These are phyloP conservation scores for Dipodomys ordii DNA, from an alignment of 2,113 vertebrate species.

Conservation along the genomic window DNA sequence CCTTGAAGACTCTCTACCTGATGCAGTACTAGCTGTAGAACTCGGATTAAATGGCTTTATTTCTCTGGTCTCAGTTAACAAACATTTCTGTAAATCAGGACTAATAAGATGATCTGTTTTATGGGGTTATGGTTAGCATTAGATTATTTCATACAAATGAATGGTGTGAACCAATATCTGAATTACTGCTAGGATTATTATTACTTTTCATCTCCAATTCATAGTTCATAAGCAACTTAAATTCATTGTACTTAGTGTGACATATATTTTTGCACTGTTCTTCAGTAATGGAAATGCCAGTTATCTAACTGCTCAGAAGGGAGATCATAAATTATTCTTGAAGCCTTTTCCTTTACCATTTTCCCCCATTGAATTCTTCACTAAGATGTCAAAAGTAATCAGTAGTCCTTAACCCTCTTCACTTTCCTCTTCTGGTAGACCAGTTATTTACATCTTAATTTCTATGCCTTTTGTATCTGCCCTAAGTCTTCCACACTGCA, in stretches of 20 bases:
- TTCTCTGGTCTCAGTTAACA: neutral
- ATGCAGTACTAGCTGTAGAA: neutral
- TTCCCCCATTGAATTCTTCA: neutral
- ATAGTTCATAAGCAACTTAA: neutral
- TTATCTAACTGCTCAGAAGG: neutral
- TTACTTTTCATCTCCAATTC: neutral
- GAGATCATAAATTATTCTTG: neutral
- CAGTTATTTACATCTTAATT: neutral
- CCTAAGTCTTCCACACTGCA: neutral
- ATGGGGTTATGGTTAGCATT: neutral
- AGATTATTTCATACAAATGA: neutral
- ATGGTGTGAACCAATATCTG: neutral
- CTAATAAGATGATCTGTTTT: neutral
- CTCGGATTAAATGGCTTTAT: neutral
- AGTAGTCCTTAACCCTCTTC: neutral
- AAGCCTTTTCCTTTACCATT: neutral
- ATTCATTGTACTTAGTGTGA: neutral
- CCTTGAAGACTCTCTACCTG: neutral
- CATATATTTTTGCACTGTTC: neutral
- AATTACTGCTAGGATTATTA: neutral
- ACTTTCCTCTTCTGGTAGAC: neutral
- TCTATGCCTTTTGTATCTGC: neutral
- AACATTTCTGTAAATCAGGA: neutral
- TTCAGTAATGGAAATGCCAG: neutral
- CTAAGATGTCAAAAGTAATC: neutral